Evolutionary conservation across 2,888 invertebrate species (phyloP).

Genomic region (Callyntrura sp.): DNA sequence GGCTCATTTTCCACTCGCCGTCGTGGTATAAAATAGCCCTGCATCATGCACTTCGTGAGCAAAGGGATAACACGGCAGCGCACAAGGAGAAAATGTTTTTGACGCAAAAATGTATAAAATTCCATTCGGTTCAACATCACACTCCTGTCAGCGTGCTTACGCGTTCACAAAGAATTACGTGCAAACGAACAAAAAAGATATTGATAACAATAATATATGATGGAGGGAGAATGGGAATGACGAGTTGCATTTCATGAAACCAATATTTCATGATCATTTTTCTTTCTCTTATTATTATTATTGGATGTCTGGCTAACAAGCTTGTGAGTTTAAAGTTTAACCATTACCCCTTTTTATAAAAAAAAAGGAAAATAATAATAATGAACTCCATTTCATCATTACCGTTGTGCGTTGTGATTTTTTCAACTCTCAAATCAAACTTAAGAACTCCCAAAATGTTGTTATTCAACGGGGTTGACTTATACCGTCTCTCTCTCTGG

Average conservation of each 20-base stretch:
- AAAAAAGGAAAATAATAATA: conserved; percentile 14
- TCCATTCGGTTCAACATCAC: neutral
- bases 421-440: neutral
- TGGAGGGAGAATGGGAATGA: too few relatives aligned
- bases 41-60: conserved; percentile 58
- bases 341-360: conserved; percentile 46
- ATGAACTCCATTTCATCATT: conserved; percentile 32
- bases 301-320: conserved; percentile 34
- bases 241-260: conserved; percentile 56
- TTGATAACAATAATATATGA: conserved; percentile 24
- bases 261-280: conserved; percentile 64
- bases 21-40: conserved; percentile 56
- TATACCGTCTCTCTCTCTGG: too few relatives aligned
- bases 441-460: neutral
- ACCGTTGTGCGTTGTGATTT: neutral
- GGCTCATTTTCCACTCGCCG: conserved; percentile 58
- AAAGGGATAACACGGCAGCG: neutral
- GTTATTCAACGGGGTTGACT: too few relatives aligned
- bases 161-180: neutral
- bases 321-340: conserved; percentile 21
- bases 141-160: neutral
- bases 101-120: neutral
- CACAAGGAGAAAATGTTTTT: neutral
- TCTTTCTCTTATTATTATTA: neutral
- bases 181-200: neutral